These are phyloP conservation scores for Heliornis fulica DNA, from an alignment of 2,113 vertebrate species.

Conservation along the genomic window DNA sequence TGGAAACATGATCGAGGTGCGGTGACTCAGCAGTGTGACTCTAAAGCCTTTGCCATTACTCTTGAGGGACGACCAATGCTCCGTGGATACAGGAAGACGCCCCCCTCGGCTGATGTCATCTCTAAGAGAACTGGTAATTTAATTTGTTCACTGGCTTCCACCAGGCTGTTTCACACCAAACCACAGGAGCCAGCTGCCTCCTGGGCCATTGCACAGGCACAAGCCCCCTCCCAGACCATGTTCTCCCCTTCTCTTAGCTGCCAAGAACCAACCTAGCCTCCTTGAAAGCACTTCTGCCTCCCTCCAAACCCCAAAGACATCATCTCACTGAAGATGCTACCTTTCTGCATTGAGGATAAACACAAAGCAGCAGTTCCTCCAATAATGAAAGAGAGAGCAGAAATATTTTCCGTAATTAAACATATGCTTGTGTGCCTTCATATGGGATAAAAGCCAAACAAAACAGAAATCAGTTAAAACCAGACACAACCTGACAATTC, in stretches of 20 bases:
- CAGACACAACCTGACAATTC: neutral
- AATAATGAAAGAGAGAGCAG: neutral
- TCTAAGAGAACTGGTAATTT: neutral
- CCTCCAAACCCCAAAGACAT: neutral
- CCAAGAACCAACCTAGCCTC: neutral
- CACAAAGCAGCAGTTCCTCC: neutral
- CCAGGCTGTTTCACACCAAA: neutral
- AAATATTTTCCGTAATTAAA: neutral
- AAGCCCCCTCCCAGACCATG: neutral
- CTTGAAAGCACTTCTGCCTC: neutral
- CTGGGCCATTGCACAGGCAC: accelerated
- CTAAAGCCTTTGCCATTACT: neutral
- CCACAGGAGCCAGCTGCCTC: neutral
- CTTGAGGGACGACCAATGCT: neutral
- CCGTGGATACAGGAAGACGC: neutral
- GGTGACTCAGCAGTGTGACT: neutral
- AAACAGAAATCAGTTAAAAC: neutral
- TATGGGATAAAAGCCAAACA: neutral
- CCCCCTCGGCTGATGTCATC: neutral
- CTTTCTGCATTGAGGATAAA: neutral
- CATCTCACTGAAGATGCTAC: neutral
- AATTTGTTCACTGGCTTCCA: neutral
- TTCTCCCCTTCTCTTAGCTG: neutral
- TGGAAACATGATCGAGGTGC: neutral
- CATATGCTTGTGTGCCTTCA: neutral